A percentile compares a stretch with the other conserved stretches of the same genome.
Evolutionary conservation across 2,797 vertebrate genomes (phyloP).

Genomic region (Cryptoblepharus egeriae): DNA sequence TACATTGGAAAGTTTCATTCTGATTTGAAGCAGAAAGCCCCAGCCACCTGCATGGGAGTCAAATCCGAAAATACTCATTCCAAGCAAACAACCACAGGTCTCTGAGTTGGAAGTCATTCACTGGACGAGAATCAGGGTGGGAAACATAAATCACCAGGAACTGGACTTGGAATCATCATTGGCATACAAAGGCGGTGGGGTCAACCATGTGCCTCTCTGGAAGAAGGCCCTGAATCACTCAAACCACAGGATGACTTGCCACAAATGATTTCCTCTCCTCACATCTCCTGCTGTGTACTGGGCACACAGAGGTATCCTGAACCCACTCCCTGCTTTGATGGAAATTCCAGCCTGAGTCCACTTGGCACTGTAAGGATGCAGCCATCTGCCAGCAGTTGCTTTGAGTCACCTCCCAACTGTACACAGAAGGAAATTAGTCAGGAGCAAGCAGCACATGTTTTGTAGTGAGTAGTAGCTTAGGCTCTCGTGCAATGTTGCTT

Average conservation of each 20-base stretch:
- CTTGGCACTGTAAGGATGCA: slow-evolving; percentile 35
- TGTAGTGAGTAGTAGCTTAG: slow-evolving; percentile 58
- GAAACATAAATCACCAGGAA: slow-evolving; percentile 57
- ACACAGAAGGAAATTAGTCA: slow-evolving; percentile 76
- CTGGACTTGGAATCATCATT: slow-evolving; percentile 63
- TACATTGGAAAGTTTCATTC: slow-evolving; percentile 55
- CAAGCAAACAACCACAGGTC: slow-evolving; percentile 77
- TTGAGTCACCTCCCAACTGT: slow-evolving; percentile 77
- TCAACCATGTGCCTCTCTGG: slow-evolving; percentile 73
- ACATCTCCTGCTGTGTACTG: slow-evolving; percentile 40
- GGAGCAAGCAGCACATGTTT: slow-evolving; percentile 65
- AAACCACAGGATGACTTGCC: slow-evolving; percentile 67
- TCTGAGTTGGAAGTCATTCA: slow-evolving; percentile 84
- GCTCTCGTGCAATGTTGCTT: slow-evolving; percentile 61
- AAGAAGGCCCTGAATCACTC: slow-evolving; percentile 76
- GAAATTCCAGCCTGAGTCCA: slow-evolving; percentile 59
- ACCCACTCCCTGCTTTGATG: slow-evolving; percentile 57
- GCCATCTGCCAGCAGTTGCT: slow-evolving; percentile 59
- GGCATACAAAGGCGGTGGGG: slow-evolving; percentile 67
- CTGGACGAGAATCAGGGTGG: slow-evolving; percentile 73
- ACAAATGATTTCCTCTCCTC: slow-evolving; percentile 72
- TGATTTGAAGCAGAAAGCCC: slow-evolving; percentile 74
- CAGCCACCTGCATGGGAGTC: slow-evolving; percentile 71
- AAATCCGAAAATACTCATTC: slow-evolving; percentile 78
- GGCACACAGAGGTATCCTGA: slow-evolving; percentile 42